Base-by-base conservation (phyloP, 2,888 invertebrate species). In the Coelopa pilipes region DNA sequence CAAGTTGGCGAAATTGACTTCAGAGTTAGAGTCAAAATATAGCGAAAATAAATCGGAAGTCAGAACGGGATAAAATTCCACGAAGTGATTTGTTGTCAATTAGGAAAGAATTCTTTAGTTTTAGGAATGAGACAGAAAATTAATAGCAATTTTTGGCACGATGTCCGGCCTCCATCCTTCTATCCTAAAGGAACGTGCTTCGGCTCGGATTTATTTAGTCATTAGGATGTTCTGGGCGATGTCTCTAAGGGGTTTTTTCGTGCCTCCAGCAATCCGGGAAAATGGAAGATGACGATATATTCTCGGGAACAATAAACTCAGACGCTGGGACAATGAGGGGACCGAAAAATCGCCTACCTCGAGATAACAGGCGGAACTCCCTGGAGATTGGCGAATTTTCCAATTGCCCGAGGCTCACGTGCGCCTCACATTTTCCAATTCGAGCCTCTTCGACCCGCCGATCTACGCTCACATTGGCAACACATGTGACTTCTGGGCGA, bases 271-370 rank as follows among this genome's bases (percentile, higher is more conserved):
- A 34, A 7, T 34, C 2, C 34, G 34, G 34, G 47, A 15, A 57
- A 46, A 50, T 46, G 66, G 67, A 70, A 67, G 46, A 53, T 53
- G 73, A 65, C 70, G 59, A 69, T n/a, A 69, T n/a, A 50, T 46
- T 66, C 50, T 49, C 63, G 55, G 65, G 45, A 49, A 65, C 13
- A 65, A 65, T 65, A n/a, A 10, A n/a, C 4, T 34, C 34, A 34
- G 7, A 34, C 34, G 7, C 46, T 46, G 46, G 19, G 65, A n/a
- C 46, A 45, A n/a, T 34, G n/a, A 63, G 45, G 63, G 45, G 63
- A 11, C n/a, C 34, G n/a, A 24, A 19, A 15, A 47, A n/a, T n/a
- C n/a, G n/a, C n/a, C n/a, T 34, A 34, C 34, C 4, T 4, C 34
- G 34, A 34, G 34, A 34, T 34, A 7, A 34, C 4, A 34, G 34